phyloP scores from a whole-genome alignment of 37 sponge, comb jelly and placozoan genomes.

The Eunapius fragilis region DNA sequence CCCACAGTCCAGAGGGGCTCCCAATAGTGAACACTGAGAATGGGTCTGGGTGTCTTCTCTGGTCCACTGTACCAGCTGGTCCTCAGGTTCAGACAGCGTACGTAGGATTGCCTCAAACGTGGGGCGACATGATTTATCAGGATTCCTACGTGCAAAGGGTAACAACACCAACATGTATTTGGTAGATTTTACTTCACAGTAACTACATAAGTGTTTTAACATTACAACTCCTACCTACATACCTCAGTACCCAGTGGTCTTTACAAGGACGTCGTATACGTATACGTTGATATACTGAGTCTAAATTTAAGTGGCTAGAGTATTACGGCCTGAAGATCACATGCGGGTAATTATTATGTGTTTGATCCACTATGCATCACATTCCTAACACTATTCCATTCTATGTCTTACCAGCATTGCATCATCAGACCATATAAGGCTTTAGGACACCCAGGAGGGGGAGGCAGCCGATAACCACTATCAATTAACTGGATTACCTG shows the following conservation, averaged over 20 bases:
- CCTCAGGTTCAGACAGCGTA: constrained; percentile 25
- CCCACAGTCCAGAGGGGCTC: constrained; percentile 56
- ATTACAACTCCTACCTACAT: neutral
- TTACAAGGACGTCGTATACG: too few species aligned
- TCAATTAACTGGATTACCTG: constrained; percentile 31
- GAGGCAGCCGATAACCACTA: constrained; percentile 57
- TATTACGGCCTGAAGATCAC: too few species aligned
- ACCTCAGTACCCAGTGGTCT: too few species aligned
- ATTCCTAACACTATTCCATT: too few species aligned
- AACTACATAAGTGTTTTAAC: neutral
- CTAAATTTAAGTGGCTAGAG: too few species aligned
- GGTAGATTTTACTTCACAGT: too few species aligned
- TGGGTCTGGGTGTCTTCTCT: constrained; percentile 18
- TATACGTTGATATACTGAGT: too few species aligned
- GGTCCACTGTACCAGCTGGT: constrained; percentile 10
- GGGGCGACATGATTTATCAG: constrained; percentile 28
- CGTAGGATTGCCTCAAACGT: constrained; percentile 17
- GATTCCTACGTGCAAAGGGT: constrained; percentile 43
- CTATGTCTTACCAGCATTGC: constrained; percentile 56
- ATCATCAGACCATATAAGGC: constrained; percentile 73
- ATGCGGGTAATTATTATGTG: too few species aligned
- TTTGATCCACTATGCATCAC: too few species aligned
- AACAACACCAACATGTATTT: neutral
- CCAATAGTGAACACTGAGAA: constrained; percentile 23
- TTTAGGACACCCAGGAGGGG: constrained; percentile 76